A percentile compares a stretch with the other conserved stretches of the same genome.
phyloP scores from a whole-genome alignment of 2,888 invertebrate genomes.

The Eilema griseolum region DNA sequence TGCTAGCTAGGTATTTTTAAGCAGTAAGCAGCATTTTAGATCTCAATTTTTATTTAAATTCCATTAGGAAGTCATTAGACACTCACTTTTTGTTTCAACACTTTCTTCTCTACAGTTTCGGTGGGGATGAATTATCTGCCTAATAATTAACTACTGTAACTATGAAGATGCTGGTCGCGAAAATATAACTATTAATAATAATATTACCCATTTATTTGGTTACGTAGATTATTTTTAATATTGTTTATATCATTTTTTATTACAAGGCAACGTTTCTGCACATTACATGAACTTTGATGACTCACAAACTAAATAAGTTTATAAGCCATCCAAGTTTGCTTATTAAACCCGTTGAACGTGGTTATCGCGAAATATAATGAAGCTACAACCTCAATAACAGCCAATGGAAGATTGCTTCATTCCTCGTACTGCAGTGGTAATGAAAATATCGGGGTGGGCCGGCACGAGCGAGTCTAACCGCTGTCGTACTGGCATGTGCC shows the following conservation, averaged over 20 bases:
- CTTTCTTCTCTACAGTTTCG: too few relatives aligned
- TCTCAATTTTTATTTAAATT: neutral
- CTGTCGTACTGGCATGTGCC: constrained; percentile 59
- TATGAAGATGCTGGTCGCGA: too few relatives aligned
- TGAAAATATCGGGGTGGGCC: constrained; percentile 69
- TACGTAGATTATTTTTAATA: neutral
- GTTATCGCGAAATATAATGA: constrained; percentile 65
- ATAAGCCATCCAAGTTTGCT: constrained; percentile 40
- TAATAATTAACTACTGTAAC: too few relatives aligned
- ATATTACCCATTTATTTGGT: neutral
- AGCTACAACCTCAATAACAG: constrained; percentile 67
- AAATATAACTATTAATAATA: too few relatives aligned
- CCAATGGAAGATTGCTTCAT: constrained; percentile 64
- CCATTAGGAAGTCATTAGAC: too few relatives aligned
- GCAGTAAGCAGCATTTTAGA: neutral
- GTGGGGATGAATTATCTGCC: too few relatives aligned
- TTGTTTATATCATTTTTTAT: too few relatives aligned
- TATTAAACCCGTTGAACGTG: constrained; percentile 47
- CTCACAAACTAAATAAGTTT: constrained; percentile 10
- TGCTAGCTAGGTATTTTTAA: neutral
- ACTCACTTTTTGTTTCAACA: neutral
- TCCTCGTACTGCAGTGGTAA: constrained; percentile 62
- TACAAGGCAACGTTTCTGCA: neutral
- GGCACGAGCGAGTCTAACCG: constrained; percentile 66
- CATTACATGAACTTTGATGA: neutral